phyloP scores from a whole-genome alignment of 2,113 vertebrate species.

The Dolichallabes microphthalmus region DNA sequence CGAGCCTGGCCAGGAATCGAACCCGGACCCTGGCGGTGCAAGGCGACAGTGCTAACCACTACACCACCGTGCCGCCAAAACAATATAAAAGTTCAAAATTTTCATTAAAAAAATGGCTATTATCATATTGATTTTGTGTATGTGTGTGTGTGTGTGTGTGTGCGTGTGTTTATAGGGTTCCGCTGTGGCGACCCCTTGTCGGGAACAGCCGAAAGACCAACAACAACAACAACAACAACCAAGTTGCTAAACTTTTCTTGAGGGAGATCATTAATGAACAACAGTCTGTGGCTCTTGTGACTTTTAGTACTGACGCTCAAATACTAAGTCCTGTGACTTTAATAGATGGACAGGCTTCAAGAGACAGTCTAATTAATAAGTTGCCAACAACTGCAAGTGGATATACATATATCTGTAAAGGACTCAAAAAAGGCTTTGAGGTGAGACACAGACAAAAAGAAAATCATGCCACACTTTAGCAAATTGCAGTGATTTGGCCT shows the following conservation, averaged over 20 bases:
- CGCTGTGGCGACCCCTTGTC: too few relatives aligned
- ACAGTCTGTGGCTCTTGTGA: conserved; percentile 64
- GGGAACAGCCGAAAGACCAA: too few relatives aligned
- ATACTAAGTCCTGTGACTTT: background rate
- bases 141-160: too few relatives aligned
- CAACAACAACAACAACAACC: conserved; percentile 56
- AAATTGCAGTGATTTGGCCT: background rate
- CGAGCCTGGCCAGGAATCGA: too few relatives aligned
- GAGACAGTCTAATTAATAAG: conserved; percentile 8
- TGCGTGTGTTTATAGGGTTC: conserved; percentile 2
- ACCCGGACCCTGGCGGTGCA: too few relatives aligned
- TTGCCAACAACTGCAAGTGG: background rate
- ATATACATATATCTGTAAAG: background rate
- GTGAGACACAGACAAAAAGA: background rate
- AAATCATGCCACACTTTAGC: background rate
- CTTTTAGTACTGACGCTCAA: background rate
- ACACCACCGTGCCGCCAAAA: too few relatives aligned
- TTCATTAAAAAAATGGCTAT: background rate
- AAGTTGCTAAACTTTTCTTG: conserved; percentile 70
- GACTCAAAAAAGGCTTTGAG: conserved; percentile 37
- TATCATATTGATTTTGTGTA: background rate
- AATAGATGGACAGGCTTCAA: conserved; percentile 18
- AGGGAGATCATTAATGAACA: conserved; percentile 61
- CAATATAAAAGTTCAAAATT: too few relatives aligned
- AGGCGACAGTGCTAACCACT: too few relatives aligned